Evolutionary conservation across 2,797 vertebrate species (phyloP), one percentile per base, ranked within the genome.

Genomic region (Smutsia gigantea): DNA sequence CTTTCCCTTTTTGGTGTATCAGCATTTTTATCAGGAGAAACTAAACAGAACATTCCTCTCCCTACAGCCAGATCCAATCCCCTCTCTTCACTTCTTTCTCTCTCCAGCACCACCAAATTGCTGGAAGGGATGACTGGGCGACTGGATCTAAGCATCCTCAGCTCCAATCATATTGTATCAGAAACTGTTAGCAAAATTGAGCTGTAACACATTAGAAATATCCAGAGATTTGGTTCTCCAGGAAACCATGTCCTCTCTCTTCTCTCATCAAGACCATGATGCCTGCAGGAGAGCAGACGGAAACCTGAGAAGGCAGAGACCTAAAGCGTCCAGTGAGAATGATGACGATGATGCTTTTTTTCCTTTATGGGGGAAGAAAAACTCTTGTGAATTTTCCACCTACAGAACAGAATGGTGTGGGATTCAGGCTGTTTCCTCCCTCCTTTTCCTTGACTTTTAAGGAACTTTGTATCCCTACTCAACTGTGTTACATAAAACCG

Each of bases 221-320:
- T 92, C 25, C 96, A 96, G 92, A 95, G 53, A 61, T 98, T 97
- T 96, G 96, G 46, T 91, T 96, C 81, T 98, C 96, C 95, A 95
- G 74, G 94, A 98, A 98, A 97, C 68, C 93, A 87, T 96, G 81
- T 94, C 97, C 94, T 97, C 92, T 98, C 85, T 92, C 69, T 91
- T 91, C 63, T 90, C 46, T 46, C 46, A 46, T 46, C 97, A 97
- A 98, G 97, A 96, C 94, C 87, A 93, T 98, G 93, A 97, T 90
- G 88, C 75, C 96, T 97, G 88, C 63, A 78, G 88, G 34, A 95
- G 88, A 97, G 57, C 86, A 96, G 90, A 98, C 95, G 72, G 94
- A 97, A 97, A 75, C 39, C 57, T 96, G 95, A 90, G 79, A 59
- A 17, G 84, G 34, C 53, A 93, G 18, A 18, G 94, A 98, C 91